Percentiles rank a stretch among this genome's conserved stretches.
phyloP scores from a whole-genome alignment of 2,888 invertebrate genomes.

The Liopterus haemorrhoidalis region DNA sequence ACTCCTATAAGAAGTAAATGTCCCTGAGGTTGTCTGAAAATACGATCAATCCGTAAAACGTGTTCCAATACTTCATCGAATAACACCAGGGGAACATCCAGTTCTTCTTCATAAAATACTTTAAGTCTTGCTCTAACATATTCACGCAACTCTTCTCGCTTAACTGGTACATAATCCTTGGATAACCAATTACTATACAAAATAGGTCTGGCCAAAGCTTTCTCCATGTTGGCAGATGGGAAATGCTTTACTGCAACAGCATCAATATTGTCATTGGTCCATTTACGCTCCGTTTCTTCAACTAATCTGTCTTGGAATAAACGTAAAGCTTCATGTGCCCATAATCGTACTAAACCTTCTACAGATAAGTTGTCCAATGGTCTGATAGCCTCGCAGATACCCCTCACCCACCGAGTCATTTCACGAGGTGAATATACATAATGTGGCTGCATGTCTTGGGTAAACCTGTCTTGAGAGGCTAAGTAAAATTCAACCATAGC shows the following conservation, averaged over 20 bases:
- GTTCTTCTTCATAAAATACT: slow-evolving; percentile 98
- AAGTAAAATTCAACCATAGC: slow-evolving; percentile 99
- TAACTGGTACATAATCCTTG: slow-evolving; percentile 96
- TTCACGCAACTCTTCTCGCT: slow-evolving; percentile 88
- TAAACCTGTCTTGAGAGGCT: slow-evolving; percentile 93
- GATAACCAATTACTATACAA: slow-evolving; percentile 99
- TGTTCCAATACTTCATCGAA: slow-evolving; percentile 99
- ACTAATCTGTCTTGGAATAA: slow-evolving; percentile 96
- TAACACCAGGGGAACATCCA: slow-evolving; percentile 95
- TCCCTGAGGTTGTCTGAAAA: slow-evolving; percentile 98
- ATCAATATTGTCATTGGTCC: slow-evolving; percentile 99
- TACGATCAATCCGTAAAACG: slow-evolving; percentile 95
- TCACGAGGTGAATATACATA: slow-evolving; percentile 99
- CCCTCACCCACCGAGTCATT: slow-evolving; percentile 99
- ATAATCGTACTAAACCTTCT: slow-evolving; percentile 93
- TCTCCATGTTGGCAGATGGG: slow-evolving; percentile 61
- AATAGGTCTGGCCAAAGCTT: slow-evolving; percentile 87
- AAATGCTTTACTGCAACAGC: slow-evolving; percentile 90
- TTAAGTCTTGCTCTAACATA: slow-evolving; percentile 96
- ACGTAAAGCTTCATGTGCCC: slow-evolving; percentile 98
- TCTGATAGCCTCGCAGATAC: slow-evolving; percentile 97
- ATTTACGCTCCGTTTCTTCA: slow-evolving; percentile 86
- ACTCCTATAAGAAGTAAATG: slow-evolving; percentile 96
- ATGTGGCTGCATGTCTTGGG: slow-evolving; percentile 99
- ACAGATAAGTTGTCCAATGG: slow-evolving; percentile 87